Percentiles rank a stretch among this genome's conserved stretches.
Evolutionary conservation across 2,888 invertebrate genomes (phyloP).

Genomic region (Steinernema hermaphroditum): DNA sequence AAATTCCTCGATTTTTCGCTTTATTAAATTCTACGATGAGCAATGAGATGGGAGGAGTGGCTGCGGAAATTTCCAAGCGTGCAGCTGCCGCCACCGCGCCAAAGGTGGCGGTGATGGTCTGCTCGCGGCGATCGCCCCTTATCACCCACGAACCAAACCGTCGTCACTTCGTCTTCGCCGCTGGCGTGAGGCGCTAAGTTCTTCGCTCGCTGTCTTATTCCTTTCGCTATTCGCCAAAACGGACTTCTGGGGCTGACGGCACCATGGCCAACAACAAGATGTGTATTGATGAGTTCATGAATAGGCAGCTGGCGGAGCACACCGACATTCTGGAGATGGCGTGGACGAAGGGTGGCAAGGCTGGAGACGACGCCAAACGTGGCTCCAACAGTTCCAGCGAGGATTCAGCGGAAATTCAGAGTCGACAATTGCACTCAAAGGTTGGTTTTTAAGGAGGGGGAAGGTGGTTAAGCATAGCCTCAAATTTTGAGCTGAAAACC

Average conservation of each 20-base stretch:
- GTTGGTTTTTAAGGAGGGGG: not conserved
- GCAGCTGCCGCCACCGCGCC: not conserved
- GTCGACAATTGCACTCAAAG: slow-evolving; percentile 2
- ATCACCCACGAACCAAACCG: slow-evolving; percentile 13
- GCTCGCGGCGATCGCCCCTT: not conserved
- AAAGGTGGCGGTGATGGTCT: not conserved
- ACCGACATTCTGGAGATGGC: slow-evolving; percentile 57
- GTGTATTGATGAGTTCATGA: slow-evolving; percentile 40
- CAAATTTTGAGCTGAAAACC: too few relatives aligned
- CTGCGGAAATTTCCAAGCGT: slow-evolving; percentile 7
- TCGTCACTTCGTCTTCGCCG: not conserved
- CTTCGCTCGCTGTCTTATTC: not conserved
- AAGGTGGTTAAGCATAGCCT: not conserved
- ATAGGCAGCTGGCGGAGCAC: slow-evolving; percentile 48
- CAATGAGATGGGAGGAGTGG: not conserved
- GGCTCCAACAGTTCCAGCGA: slow-evolving; percentile 32
- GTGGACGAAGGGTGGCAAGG: slow-evolving; percentile 43
- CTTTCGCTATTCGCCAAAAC: too few relatives aligned
- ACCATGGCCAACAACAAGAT: slow-evolving; percentile 12
- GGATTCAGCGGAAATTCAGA: slow-evolving; percentile 5
- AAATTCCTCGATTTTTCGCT: not conserved
- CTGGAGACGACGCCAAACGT: slow-evolving; percentile 41
- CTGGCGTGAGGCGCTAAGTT: slow-evolving; percentile 11
- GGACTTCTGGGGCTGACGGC: too few relatives aligned
- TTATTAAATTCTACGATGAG: not conserved